Evolutionary conservation across 2,797 vertebrate species (phyloP).

Genomic region (Lutjanus argentimaculatus): DNA sequence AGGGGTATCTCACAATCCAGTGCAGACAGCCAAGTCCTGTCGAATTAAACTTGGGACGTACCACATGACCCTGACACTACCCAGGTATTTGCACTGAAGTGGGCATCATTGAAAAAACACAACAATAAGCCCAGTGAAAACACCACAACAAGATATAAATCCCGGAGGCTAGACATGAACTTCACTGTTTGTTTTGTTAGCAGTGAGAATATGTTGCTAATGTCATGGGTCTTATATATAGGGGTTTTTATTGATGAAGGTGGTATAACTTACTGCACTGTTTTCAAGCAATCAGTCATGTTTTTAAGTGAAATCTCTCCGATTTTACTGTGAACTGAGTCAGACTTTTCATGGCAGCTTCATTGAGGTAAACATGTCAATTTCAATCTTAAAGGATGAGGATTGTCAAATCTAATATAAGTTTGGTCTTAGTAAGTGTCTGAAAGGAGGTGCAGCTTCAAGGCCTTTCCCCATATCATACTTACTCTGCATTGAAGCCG

Average conservation of each 20-base stretch:
- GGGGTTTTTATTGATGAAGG: not conserved
- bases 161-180: too few relatives aligned
- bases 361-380: not conserved
- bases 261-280: not conserved
- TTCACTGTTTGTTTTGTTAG: not conserved
- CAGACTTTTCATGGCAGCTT: not conserved
- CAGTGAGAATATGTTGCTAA: not conserved
- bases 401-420: not conserved
- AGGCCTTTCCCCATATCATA: conserved; percentile 52
- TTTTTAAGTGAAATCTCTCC: not conserved
- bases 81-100: not conserved
- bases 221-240: not conserved
- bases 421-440: not conserved
- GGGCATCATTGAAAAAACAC: not conserved
- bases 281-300: not conserved
- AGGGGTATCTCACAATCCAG: not conserved
- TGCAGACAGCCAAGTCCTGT: not conserved
- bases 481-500: conserved; percentile 99
- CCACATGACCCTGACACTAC: not conserved
- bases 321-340: not conserved
- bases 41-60: too few relatives aligned
- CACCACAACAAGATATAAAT: not conserved
- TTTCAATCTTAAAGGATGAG: not conserved
- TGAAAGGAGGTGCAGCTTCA: not conserved
- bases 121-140: not conserved